Evolutionary conservation across 2,888 invertebrate species (phyloP).

Genomic region (Ametastegia equiseti): DNA sequence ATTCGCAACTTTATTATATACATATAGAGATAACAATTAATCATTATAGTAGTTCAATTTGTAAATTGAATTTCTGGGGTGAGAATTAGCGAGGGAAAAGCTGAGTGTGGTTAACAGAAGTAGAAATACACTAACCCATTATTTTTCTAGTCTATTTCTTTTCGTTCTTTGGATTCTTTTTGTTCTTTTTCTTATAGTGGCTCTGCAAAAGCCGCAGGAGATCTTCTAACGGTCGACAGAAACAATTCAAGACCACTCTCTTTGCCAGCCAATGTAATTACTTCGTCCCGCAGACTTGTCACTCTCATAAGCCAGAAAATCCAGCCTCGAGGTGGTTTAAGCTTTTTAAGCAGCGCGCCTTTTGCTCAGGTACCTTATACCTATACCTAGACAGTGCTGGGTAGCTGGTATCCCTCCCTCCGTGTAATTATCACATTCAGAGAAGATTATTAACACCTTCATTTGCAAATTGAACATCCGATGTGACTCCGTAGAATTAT

Average conservation of each 20-base stretch:
- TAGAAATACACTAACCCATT: neutral
- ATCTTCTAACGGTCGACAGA: conserved; percentile 16
- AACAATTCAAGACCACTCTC: conserved; percentile 42
- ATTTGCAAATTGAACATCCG: neutral
- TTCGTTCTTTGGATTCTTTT: neutral
- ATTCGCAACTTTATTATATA: no score
- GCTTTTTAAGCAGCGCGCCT: neutral
- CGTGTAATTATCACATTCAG: neutral
- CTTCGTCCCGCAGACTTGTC: conserved; percentile 38
- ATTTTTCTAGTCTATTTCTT: neutral
- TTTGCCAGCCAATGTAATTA: conserved; percentile 26
- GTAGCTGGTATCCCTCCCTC: no score
- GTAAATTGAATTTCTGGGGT: neutral
- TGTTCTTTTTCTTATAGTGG: neutral
- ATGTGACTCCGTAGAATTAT: neutral
- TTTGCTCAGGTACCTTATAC: neutral
- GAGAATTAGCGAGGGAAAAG: neutral
- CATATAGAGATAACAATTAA: no score
- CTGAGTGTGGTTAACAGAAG: conserved; percentile 5
- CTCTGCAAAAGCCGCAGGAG: neutral
- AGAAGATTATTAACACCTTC: neutral
- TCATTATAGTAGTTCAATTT: neutral
- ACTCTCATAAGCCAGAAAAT: conserved; percentile 24
- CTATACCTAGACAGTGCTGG: no score
- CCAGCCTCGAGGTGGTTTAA: conserved; percentile 19